Percentiles rank a stretch among this genome's conserved stretches.
Evolutionary conservation across 2,888 invertebrate species (phyloP).

Genomic region (Elegia similella): DNA sequence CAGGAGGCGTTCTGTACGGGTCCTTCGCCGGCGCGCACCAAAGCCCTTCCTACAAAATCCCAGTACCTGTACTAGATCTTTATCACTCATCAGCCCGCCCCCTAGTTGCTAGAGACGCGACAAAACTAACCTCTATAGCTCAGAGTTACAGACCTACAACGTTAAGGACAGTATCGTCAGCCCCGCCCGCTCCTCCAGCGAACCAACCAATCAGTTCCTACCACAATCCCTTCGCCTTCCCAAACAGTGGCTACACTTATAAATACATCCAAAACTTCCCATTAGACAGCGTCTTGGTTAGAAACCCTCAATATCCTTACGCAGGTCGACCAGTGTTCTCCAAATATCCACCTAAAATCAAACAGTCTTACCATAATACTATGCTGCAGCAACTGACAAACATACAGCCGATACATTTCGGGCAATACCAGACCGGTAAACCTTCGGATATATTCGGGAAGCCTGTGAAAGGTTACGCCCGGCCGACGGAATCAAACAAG

Average conservation of each 20-base stretch:
- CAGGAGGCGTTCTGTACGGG: slow-evolving; percentile 60
- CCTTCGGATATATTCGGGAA: slow-evolving; percentile 61
- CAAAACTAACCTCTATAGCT: slow-evolving; percentile 71
- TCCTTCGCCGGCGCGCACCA: slow-evolving; percentile 58
- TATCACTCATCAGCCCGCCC: slow-evolving; percentile 69
- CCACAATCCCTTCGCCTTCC: slow-evolving; percentile 66
- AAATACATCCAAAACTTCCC: slow-evolving; percentile 71
- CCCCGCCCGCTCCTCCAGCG: slow-evolving; percentile 43
- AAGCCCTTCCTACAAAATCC: slow-evolving; percentile 64
- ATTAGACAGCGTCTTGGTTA: slow-evolving; percentile 57
- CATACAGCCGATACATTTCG: slow-evolving; percentile 65
- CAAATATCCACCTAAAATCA: slow-evolving; percentile 62
- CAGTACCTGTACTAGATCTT: slow-evolving; percentile 54
- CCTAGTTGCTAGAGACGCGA: slow-evolving; percentile 57
- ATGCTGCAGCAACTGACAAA: slow-evolving; percentile 63
- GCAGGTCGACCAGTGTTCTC: slow-evolving; percentile 58
- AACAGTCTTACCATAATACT: slow-evolving; percentile 57
- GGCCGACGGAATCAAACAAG: slow-evolving; percentile 50
- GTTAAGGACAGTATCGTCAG: slow-evolving; percentile 51
- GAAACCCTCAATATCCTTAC: slow-evolving; percentile 67
- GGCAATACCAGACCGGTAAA: slow-evolving; percentile 58
- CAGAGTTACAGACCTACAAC: slow-evolving; percentile 75
- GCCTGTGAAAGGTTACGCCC: slow-evolving; percentile 55
- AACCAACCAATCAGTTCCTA: slow-evolving; percentile 75
- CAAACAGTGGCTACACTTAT: slow-evolving; percentile 56